Evolutionary conservation across 2,113 vertebrate genomes (phyloP).

Genomic region (Rhineura floridana): DNA sequence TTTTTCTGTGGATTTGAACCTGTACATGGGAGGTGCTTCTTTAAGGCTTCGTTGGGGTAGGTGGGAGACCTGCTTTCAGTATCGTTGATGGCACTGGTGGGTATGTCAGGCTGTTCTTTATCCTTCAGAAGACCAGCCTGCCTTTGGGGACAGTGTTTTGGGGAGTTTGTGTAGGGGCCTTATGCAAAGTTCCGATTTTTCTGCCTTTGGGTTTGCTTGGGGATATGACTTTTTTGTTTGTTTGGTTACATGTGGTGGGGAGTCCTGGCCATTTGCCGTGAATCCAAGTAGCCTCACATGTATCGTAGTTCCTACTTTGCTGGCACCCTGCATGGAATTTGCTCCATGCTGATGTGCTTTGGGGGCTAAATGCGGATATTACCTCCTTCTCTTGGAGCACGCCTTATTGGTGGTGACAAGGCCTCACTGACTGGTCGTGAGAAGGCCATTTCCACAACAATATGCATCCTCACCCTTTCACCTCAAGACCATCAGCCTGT

Average conservation of each 20-base stretch:
- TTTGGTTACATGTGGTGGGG: background rate
- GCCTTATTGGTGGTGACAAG: background rate
- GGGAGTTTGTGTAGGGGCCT: background rate
- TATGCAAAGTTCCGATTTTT: background rate
- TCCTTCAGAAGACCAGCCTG: background rate
- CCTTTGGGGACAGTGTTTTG: background rate
- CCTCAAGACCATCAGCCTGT: background rate
- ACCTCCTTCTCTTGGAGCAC: background rate
- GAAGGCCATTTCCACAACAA: background rate
- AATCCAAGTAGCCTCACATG: background rate
- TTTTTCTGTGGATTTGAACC: background rate
- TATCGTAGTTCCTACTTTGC: background rate
- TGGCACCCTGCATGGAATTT: constrained; percentile 12
- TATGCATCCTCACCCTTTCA: background rate
- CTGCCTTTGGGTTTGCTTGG: background rate
- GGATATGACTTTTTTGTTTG: background rate
- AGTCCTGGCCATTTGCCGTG: background rate
- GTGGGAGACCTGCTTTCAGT: no score
- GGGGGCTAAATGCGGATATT: background rate
- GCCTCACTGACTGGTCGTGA: constrained; percentile 29
- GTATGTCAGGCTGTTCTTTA: no score
- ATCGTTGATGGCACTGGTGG: background rate
- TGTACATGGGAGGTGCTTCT: background rate
- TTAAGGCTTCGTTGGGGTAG: background rate
- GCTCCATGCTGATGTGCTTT: background rate